These are phyloP conservation scores for Riparia riparia DNA, from an alignment of 2,113 vertebrate species.

Conservation along the genomic window DNA sequence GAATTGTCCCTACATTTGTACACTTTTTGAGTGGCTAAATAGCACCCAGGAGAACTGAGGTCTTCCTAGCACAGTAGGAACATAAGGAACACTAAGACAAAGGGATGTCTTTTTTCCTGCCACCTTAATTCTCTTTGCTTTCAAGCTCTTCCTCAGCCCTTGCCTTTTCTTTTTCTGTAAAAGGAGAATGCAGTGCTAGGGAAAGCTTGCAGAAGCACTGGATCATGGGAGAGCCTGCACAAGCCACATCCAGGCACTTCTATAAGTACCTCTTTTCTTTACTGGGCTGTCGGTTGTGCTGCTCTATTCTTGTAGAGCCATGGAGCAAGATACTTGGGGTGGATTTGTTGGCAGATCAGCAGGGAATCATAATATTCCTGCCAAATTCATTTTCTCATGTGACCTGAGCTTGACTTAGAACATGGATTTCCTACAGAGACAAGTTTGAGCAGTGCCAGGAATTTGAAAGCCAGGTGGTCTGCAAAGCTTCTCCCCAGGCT, in stretches of 20 bases:
- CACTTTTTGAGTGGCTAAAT: not conserved
- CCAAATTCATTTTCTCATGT: constrained; percentile 68
- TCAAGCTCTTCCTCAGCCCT: not conserved
- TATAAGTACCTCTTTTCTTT: not conserved
- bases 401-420: constrained; percentile 64
- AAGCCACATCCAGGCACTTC: constrained; percentile 47
- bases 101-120: not conserved
- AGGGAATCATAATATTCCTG: constrained; percentile 48
- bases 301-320: constrained; percentile 49
- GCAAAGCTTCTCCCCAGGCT: constrained; percentile 53
- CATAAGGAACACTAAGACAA: not conserved
- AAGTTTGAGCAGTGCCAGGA: constrained; percentile 50
- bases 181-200: not conserved
- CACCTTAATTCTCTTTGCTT: not conserved
- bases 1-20: not conserved
- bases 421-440: constrained; percentile 58
- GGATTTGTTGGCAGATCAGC: constrained; percentile 61
- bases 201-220: not conserved
- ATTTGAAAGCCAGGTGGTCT: constrained; percentile 59
- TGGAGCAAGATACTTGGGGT: constrained; percentile 49
- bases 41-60: not conserved
- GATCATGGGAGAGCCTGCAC: constrained; percentile 2
- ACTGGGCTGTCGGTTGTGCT: constrained; percentile 40
- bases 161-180: not conserved
- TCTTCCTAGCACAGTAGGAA: not conserved